Base-by-base conservation (phyloP, 2,888 invertebrate genomes). In the Diaperis boleti region DNA sequence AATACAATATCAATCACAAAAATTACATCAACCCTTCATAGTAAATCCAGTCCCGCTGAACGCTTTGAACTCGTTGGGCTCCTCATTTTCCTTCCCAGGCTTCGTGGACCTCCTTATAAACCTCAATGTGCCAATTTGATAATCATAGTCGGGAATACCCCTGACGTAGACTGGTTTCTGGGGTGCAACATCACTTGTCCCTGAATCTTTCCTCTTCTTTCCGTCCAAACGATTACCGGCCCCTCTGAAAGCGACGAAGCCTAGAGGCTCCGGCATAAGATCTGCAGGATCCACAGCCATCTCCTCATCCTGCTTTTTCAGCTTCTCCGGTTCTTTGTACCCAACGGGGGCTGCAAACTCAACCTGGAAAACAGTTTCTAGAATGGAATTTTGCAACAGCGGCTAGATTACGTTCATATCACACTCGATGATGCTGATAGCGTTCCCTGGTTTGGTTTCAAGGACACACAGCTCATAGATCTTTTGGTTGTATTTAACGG, bases 321-420 rank as follows among this genome's bases (percentile, higher is more conserved):
- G 73, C 47, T 84, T 82, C 68, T 87, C 85, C 13, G 95, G 94
- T 76, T 98, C 98, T 80, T 95, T 92, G 79, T 98, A 98, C 0
- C 97, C 98, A 3, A 97, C 92, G 0, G 98, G 98, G 0, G 98
- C 90, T 2, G 97, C 98, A 83, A 99, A 99, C 77, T 99, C 98
- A 13, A 97, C 95, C 92, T 92, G 69, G 44, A 68, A 65, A 45
- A 18, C 17, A 22, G n/a, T n/a, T n/a, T n/a, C n/a, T n/a, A n/a
- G n/a, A n/a, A n/a, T n/a, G n/a, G n/a, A n/a, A n/a, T n/a, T n/a
- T n/a, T n/a, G n/a, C n/a, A n/a, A n/a, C n/a, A n/a, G n/a, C n/a
- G n/a, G n/a, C n/a, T n/a, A n/a, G n/a, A n/a, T 85, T 83, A 95
- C 96, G 83, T 99, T 98, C 96, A 99, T 98, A 82, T 99, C 99